Evolutionary conservation across 2,113 vertebrate species (phyloP).

Genomic region (Cheirogaleus medius): DNA sequence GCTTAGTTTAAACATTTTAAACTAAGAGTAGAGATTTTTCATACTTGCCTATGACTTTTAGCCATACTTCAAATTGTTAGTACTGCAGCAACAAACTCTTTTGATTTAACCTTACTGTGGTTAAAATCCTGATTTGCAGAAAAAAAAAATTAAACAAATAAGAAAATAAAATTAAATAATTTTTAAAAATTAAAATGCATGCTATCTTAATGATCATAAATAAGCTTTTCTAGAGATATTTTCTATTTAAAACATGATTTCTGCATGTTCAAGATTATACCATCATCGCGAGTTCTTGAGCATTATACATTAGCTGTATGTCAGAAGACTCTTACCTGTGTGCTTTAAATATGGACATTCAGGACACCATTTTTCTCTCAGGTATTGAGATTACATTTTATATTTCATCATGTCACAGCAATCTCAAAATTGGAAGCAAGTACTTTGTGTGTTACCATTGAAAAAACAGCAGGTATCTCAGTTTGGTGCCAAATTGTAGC

Average conservation of each 20-base stretch:
- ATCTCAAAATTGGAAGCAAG: constrained; percentile 59
- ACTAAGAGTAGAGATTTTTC: not conserved
- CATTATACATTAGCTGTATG: not conserved
- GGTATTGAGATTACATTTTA: constrained; percentile 30
- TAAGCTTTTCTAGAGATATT: not conserved
- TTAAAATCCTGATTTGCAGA: not conserved
- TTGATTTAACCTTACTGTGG: not conserved
- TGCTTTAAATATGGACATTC: constrained; percentile 13
- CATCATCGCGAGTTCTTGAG: not conserved
- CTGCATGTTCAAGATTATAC: not conserved
- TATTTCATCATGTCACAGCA: constrained; percentile 48
- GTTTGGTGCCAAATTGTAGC: constrained; percentile 55
- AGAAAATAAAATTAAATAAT: not conserved
- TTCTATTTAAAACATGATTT: constrained; percentile 26
- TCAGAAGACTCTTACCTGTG: not conserved
- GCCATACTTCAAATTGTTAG: not conserved
- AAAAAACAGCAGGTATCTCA: constrained; percentile 59
- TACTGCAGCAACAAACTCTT: not conserved
- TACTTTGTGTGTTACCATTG: constrained; percentile 21
- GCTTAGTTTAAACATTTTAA: not conserved
- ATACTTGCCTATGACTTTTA: not conserved
- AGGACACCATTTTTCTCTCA: constrained; percentile 10
- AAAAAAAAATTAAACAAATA: not conserved
- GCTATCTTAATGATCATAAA: not conserved
- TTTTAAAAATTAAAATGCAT: not conserved